A percentile compares a stretch with the other conserved stretches of the same genome.
Conservation (phyloP, 1,140 invertebrate genomes). For the Cherax destructor region DNA sequence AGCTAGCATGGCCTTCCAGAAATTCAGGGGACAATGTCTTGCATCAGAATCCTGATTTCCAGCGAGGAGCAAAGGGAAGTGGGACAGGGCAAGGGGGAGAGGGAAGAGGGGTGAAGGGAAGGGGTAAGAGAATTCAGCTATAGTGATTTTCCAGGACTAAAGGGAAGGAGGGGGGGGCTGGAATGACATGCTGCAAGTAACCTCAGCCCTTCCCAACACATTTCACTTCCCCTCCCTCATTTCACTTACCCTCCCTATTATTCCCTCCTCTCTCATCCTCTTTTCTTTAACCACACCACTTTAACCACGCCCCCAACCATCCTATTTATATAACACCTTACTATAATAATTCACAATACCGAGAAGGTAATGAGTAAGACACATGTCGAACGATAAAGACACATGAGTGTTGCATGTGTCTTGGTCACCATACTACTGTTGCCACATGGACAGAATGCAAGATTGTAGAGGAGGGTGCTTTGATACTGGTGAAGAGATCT, state of each 20-base stretch:
- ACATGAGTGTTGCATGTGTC: no score
- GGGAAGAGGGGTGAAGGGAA: not conserved
- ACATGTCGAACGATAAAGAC: no score
- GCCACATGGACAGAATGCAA: no score
- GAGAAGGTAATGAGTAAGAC: no score
- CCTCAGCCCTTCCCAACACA: no score
- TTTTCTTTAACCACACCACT: not conserved
- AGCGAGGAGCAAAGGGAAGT: conserved; percentile 20
- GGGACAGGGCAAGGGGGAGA: not conserved
- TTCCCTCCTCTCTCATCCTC: not conserved
- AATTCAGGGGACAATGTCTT: conserved; percentile 59
- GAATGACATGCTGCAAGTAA: no score
- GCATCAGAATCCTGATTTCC: conserved; percentile 67
- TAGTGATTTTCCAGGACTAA: conserved; percentile 19
- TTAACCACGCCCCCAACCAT: not conserved
- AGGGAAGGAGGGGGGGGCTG: not conserved
- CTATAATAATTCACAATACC: no score
- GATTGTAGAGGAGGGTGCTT: no score
- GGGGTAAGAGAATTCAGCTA: not conserved
- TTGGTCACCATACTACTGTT: no score
- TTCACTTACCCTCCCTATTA: no score
- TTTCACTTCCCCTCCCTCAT: not conserved
- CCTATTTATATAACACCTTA: no score
- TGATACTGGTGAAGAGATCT: no score
- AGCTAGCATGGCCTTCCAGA: conserved; percentile 62